Base-by-base conservation (phyloP, 2,113 vertebrate species). In the Platycercus adscitus region DNA sequence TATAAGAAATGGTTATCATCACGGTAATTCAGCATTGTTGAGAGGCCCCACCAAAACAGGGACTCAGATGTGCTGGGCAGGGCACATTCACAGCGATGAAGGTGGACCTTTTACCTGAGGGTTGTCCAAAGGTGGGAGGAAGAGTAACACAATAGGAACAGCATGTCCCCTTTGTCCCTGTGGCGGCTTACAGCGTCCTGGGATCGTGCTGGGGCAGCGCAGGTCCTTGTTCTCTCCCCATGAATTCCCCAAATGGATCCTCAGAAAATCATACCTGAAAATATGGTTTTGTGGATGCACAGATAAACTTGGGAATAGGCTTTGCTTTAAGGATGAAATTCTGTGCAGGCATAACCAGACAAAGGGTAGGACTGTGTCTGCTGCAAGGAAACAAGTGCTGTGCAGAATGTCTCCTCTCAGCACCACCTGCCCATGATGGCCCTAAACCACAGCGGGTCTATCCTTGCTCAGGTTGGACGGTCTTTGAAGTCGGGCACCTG, bases 91-190 rank as follows among this genome's bases (percentile, higher is more conserved):
- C 0, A 3, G n/a, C 0, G 1, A 26, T 68, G 60, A 41, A 61
- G 28, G 23, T 49, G 28, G 25, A 72, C 37, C 21, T 46, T 47
- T 26, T 66, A 37, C 31, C 35, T 56, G 9, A 69, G 37, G 17
- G 12, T 50, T 46, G 15, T 24, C 35, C 68, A 78, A n/a, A 73
- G 49, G 12, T 46, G 28, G 8, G 4, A 81, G 13, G 25, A 77
- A 81, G n/a, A 2, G 1, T 33, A 43, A 4, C 10, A 4, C 35
- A 23, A 33, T 24, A 29, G 53, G 37, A 66, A 83, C 18, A 80
- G 17, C 2, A 2, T 24, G 50, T 50, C 5, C 19, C 11, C 11
- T 65, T 61, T 52, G 29, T 37, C n/a, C 46, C 28, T 50, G 0
- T 0, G 1, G 17, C 28, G 81, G 25, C 7, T 81, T 55, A 61